Conservation (phyloP, 2,888 invertebrate species). For the Hypselothyrea guttata region DNA sequence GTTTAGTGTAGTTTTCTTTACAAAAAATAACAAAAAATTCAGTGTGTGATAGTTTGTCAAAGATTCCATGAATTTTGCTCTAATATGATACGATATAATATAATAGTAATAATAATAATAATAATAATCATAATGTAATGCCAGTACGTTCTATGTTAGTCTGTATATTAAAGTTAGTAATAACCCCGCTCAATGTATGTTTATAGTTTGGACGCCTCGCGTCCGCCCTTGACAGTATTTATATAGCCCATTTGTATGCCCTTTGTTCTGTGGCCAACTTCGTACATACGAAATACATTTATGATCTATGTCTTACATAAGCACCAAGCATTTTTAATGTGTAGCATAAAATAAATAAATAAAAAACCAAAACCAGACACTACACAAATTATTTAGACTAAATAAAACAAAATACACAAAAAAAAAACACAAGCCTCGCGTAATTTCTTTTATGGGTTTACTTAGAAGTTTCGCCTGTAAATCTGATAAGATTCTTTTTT, state of each 20-base stretch:
- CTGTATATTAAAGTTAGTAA: too few relatives aligned
- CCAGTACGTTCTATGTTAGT: slow-evolving; percentile 9
- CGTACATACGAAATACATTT: slow-evolving; percentile 25
- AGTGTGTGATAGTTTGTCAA: slow-evolving; percentile 74
- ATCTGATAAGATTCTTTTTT: slow-evolving; percentile 71
- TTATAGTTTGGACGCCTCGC: slow-evolving; percentile 46
- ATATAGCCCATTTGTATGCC: slow-evolving; percentile 16
- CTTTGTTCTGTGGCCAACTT: slow-evolving; percentile 22
- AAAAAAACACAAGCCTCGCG: slow-evolving; percentile 36
- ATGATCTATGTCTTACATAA: slow-evolving; percentile 58
- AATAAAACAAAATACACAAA: slow-evolving; percentile 57
- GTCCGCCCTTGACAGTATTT: slow-evolving; percentile 53
- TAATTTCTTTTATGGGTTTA: slow-evolving; percentile 71
- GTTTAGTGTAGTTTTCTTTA: slow-evolving; percentile 56
- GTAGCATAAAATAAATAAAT: slow-evolving; percentile 55
- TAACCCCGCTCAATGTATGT: slow-evolving; percentile 11
- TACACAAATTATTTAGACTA: slow-evolving; percentile 58
- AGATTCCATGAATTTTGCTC: slow-evolving; percentile 53
- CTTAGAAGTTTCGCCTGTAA: slow-evolving; percentile 66
- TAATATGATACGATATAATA: slow-evolving; percentile 17
- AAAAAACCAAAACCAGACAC: slow-evolving; percentile 23
- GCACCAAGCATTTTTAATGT: slow-evolving; percentile 76
- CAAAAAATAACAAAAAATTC: slow-evolving; percentile 31
- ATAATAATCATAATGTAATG: not conserved
- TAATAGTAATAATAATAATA: not conserved